These are phyloP conservation scores for Natator depressus DNA, from an alignment of 2,113 vertebrate species.

Conservation along the genomic window DNA sequence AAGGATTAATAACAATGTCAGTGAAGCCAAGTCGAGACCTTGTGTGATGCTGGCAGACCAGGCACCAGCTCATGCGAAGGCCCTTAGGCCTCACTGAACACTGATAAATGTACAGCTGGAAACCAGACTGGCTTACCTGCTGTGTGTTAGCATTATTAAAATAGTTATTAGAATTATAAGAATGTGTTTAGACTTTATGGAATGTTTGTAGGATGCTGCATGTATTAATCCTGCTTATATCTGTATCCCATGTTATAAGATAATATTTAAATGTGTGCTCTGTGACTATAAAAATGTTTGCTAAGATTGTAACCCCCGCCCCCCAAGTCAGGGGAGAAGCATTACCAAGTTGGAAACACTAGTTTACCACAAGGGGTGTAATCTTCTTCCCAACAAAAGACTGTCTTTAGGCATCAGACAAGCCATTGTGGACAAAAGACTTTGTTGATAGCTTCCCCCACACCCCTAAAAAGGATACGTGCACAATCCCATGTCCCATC, in stretches of 20 bases:
- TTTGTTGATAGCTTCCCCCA: not conserved
- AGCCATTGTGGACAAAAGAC: not conserved
- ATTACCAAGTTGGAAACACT: not conserved
- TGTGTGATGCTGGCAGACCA: not conserved
- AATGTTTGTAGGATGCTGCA: not conserved
- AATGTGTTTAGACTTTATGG: not conserved
- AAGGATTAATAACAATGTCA: accelerated
- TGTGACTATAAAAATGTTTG: too few relatives aligned
- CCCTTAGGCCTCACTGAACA: not conserved
- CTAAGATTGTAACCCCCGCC: not conserved
- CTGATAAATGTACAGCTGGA: not conserved
- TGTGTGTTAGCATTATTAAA: not conserved
- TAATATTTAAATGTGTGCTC: not conserved
- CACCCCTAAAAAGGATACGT: not conserved
- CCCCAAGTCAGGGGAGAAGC: not conserved
- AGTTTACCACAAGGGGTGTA: not conserved
- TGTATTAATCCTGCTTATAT: not conserved
- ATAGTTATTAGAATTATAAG: not conserved
- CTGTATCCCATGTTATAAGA: not conserved
- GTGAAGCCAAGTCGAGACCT: not conserved
- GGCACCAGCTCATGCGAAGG: not conserved
- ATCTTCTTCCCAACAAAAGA: not conserved
- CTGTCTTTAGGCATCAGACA: not conserved
- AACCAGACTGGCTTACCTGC: not conserved
- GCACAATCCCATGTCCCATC: not conserved